Percentiles rank a stretch among this genome's conserved stretches.
These are phyloP conservation scores for Pammene fasciana DNA, from an alignment of 2,888 invertebrate genomes.

Conservation along the genomic window DNA sequence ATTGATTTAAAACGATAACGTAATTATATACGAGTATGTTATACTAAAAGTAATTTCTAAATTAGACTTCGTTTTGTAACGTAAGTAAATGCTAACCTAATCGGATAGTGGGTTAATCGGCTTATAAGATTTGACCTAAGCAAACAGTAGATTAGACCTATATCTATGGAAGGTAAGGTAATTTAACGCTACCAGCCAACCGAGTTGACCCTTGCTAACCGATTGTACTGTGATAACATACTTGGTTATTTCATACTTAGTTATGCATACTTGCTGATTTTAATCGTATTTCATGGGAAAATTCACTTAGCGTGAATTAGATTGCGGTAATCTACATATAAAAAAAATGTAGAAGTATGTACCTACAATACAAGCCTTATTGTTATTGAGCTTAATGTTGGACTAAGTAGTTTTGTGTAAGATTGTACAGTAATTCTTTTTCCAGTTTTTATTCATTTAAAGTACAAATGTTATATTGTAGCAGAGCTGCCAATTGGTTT, in stretches of 20 bases:
- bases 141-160: conserved; percentile 7
- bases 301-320: background rate
- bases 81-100: conserved; percentile 9
- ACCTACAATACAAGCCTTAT: too few species aligned
- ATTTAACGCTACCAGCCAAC: background rate
- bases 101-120: conserved; percentile 9
- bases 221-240: conserved; percentile 12
- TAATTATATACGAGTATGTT: too few species aligned
- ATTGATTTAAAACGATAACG: too few species aligned
- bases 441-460: too few species aligned
- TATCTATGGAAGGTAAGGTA: conserved; percentile 6
- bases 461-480: too few species aligned
- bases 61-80: background rate
- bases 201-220: conserved; percentile 11
- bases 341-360: too few species aligned
- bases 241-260: background rate
- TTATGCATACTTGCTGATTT: conserved; percentile 1
- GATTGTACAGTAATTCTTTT: too few species aligned
- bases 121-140: conserved; percentile 24
- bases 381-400: too few species aligned
- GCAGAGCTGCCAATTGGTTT: too few species aligned
- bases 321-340: too few species aligned
- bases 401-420: too few species aligned
- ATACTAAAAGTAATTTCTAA: background rate
- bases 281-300: background rate